Base-by-base conservation (phyloP, 1,140 invertebrate species). In the Listronotus bonariensis region DNA sequence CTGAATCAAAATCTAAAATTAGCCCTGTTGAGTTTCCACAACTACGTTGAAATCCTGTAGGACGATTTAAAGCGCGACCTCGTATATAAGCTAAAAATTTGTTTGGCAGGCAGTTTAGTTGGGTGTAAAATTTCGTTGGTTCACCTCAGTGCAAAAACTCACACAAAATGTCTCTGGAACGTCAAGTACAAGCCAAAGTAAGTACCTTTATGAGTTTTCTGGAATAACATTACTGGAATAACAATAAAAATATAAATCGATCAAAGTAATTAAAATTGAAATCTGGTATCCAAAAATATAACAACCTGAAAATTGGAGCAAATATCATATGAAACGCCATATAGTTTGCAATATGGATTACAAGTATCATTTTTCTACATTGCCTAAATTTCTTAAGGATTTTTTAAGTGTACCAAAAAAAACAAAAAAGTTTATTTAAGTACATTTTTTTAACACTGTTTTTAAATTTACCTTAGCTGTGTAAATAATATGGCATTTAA, bases 101-200 rank as follows among this genome's bases (percentile, higher is more conserved):
- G 36, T 62, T 64, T 49, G 42, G 32, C 51, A 49, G 14, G 17
- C 53, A 64, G 61, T 64, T 64, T 64, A 64, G 54, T 65, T 38
- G 45, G 45, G 63, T 58, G 54, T 51, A n/a, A 5, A 57, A 59
- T 34, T 52, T 52, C 34, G 55, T 65, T 59, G 55, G 34, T 36
- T 49, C 40, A 58, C 55, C 48, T 58, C 11, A 51, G 34, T 55
- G 56, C 49, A 32, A 48, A 26, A 55, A 67, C 57, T 61, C 52
- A 40, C 46, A 10, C 43, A 54, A 61, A 46, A 90, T 90, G 89
- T 88, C 89, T 85, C 82, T 90, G 76, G 88, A 90, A 87, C 86
- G 88, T 82, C 87, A 88, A 88, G 89, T 90, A 78, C 86, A 87
- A 75, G 85, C 85, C 76, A 90, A 91, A 86, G 89, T 89, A 82